Evolutionary conservation across 2,888 invertebrate genomes (phyloP).

Genomic region (Apamea epomidion): DNA sequence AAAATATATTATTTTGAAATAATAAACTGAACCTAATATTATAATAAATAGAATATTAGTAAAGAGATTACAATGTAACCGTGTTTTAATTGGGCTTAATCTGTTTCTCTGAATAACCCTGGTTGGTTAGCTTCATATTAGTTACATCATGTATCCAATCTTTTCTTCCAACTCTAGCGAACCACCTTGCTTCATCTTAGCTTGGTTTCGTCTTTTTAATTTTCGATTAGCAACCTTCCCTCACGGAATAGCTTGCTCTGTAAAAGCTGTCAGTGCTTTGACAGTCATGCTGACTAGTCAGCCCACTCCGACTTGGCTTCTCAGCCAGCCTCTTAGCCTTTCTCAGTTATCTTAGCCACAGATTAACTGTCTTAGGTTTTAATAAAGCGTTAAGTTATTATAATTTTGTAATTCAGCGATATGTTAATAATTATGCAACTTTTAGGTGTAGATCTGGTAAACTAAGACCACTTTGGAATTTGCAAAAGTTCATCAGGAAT

Average conservation of each 20-base stretch:
- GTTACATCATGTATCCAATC: background rate
- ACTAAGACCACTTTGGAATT: background rate
- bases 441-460: background rate
- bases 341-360: background rate
- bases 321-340: too few species aligned
- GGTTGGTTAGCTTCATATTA: background rate
- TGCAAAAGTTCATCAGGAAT: background rate
- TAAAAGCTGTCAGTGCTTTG: background rate
- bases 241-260: background rate
- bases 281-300: background rate
- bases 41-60: constrained; percentile 45
- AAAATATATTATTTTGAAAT: constrained; percentile 59
- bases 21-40: constrained; percentile 51
- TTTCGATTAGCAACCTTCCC: constrained; percentile 3
- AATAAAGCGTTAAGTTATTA: background rate
- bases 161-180: background rate
- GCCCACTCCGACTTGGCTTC: background rate
- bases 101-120: background rate
- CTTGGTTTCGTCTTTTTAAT: background rate
- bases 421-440: background rate
- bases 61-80: constrained; percentile 52
- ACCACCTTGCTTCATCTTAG: background rate
- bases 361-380: too few species aligned
- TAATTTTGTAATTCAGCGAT: background rate
- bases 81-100: constrained; percentile 34